phyloP scores from a whole-genome alignment of 2,113 vertebrate species.

The Saimiri boliviensis region DNA sequence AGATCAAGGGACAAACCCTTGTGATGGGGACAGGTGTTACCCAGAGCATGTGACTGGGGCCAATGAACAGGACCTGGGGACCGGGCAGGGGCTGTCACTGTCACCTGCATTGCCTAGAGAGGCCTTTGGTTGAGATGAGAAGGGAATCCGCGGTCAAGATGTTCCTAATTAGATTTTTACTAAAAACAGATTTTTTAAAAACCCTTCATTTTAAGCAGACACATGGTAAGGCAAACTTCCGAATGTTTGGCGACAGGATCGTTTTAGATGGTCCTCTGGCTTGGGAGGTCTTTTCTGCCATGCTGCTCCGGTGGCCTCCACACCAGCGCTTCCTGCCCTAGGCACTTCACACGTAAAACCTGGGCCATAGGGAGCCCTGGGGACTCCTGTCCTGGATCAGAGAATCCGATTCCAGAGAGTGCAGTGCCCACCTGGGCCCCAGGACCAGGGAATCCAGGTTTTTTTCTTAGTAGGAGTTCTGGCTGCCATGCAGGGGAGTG shows the following conservation, averaged over 20 bases:
- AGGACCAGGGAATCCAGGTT: rapidly evolving
- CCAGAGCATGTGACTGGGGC: background rate
- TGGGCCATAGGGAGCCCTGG: too few relatives aligned
- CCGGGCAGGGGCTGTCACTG: background rate
- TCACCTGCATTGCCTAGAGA: background rate
- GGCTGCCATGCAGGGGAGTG: rapidly evolving
- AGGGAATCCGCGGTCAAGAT: background rate
- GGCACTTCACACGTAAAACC: background rate
- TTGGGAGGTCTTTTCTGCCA: background rate
- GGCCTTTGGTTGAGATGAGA: background rate
- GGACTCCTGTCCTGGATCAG: background rate
- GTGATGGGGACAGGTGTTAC: background rate
- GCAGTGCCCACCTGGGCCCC: too few relatives aligned
- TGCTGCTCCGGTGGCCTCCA: background rate
- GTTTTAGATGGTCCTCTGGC: background rate
- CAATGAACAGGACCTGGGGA: background rate
- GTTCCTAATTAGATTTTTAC: background rate
- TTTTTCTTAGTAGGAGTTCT: background rate
- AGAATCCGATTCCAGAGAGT: background rate
- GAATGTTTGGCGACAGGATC: background rate
- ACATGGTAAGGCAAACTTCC: background rate
- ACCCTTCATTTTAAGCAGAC: background rate
- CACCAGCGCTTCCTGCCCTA: background rate
- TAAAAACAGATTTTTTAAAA: background rate
- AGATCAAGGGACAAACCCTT: background rate